A percentile compares a stretch with the other conserved stretches of the same genome.
Evolutionary conservation across 35 echinoderm and acorn worm species (phyloP).

Genomic region (Apostichopus parvimensis): DNA sequence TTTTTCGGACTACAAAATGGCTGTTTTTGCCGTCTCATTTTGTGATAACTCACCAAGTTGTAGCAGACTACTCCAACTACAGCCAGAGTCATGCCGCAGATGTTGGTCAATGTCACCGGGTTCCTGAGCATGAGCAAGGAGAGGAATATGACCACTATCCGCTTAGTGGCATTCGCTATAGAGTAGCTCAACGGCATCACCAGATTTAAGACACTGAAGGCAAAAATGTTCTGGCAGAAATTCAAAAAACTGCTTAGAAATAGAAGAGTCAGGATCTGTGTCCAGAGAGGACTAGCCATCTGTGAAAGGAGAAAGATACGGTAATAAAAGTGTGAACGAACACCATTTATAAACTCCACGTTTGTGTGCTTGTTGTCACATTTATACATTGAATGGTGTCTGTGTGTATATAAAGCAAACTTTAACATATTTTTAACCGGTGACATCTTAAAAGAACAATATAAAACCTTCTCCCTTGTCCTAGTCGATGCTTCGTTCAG

Average conservation of each 20-base stretch:
- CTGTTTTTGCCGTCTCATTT: too few species aligned
- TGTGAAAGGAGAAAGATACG: slow-evolving; percentile 54
- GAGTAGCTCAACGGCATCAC: slow-evolving; percentile 91
- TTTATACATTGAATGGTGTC: too few species aligned
- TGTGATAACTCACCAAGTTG: slow-evolving; percentile 73
- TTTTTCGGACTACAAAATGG: too few species aligned
- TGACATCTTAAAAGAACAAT: too few species aligned
- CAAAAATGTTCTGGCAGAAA: slow-evolving; percentile 97
- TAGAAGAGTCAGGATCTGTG: slow-evolving; percentile 66
- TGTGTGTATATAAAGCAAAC: too few species aligned
- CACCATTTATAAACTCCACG: too few species aligned
- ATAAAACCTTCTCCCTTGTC: too few species aligned
- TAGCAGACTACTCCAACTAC: slow-evolving; percentile 89
- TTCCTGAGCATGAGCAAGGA: slow-evolving; percentile 88
- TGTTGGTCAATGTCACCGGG: slow-evolving; percentile 87
- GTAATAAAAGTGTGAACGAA: not conserved
- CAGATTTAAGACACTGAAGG: slow-evolving; percentile 94
- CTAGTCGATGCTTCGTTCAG: too few species aligned
- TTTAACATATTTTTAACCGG: too few species aligned
- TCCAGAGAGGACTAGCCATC: slow-evolving; percentile 69
- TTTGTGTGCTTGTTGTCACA: too few species aligned
- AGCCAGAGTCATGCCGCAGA: slow-evolving; percentile 85
- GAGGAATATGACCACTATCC: slow-evolving; percentile 79
- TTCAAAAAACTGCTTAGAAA: slow-evolving; percentile 86
- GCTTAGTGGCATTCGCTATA: slow-evolving; percentile 91